A percentile compares a stretch with the other conserved stretches of the same genome.
Evolutionary conservation across 2,888 invertebrate genomes (phyloP).

Genomic region (Rhingia rostrata): DNA sequence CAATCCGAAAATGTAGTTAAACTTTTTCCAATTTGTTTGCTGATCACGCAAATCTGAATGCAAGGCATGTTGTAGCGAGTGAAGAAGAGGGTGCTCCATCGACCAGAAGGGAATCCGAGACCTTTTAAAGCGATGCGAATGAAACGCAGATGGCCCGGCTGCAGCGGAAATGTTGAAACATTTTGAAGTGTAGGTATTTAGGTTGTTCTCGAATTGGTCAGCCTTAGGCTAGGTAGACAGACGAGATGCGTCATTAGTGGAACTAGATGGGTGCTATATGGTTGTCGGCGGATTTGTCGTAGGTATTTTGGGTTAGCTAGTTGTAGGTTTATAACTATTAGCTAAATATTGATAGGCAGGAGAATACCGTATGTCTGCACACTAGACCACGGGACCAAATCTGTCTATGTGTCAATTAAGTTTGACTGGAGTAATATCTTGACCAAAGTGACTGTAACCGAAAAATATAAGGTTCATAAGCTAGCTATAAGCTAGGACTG

Average conservation of each 20-base stretch:
- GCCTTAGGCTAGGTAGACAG: not conserved
- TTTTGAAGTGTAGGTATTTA: not conserved
- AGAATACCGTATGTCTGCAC: too few species aligned
- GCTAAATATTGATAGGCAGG: too few species aligned
- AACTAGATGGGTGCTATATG: too few species aligned
- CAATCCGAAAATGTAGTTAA: conserved; percentile 43
- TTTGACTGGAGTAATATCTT: too few species aligned
- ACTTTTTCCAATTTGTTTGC: conserved; percentile 54
- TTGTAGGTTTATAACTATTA: too few species aligned
- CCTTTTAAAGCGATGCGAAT: conserved; percentile 2
- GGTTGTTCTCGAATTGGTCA: not conserved
- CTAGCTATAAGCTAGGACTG: too few species aligned
- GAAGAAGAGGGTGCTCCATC: conserved; percentile 42
- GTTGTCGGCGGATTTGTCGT: too few species aligned
- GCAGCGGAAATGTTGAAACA: not conserved
- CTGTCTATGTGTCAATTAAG: too few species aligned
- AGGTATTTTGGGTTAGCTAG: too few species aligned
- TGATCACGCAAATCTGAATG: conserved; percentile 62
- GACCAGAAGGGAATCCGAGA: conserved; percentile 11
- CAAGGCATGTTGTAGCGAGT: conserved; percentile 3
- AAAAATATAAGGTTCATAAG: too few species aligned
- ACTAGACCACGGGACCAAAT: too few species aligned
- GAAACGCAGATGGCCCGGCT: conserved; percentile 41
- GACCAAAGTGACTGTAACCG: too few species aligned
- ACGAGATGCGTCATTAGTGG: not conserved